Conservation (phyloP, 2,888 invertebrate genomes). For the Noctua janthe region DNA sequence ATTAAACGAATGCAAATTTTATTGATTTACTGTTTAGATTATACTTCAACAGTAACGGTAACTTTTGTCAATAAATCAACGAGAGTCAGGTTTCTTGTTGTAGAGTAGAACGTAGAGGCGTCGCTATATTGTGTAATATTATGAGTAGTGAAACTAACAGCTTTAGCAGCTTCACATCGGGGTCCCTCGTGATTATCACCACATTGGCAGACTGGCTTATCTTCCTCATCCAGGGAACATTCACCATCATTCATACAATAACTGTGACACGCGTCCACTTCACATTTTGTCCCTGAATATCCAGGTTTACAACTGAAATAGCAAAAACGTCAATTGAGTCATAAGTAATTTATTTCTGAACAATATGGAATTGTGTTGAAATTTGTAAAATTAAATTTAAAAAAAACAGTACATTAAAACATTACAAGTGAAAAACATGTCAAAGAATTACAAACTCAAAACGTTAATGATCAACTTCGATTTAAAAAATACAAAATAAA, state of each 20-base stretch:
- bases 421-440: too few relatives aligned
- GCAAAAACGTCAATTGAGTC: neutral
- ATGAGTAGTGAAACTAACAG: neutral
- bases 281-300: neutral
- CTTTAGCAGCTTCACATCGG: neutral
- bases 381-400: too few relatives aligned
- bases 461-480: too few relatives aligned
- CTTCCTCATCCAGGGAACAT: neutral
- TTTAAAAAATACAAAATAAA: too few relatives aligned
- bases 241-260: neutral
- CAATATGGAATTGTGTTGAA: too few relatives aligned
- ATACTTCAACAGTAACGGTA: neutral
- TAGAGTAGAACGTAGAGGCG: neutral
- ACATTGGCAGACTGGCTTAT: slow-evolving; percentile 5
- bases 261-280: neutral
- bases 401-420: too few relatives aligned
- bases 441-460: too few relatives aligned
- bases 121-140: neutral
- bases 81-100: neutral
- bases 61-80: neutral
- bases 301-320: neutral
- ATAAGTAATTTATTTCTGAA: too few relatives aligned
- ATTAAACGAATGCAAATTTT: too few relatives aligned
- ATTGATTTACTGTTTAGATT: neutral
- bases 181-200: neutral